Evolutionary conservation across 2,888 invertebrate species (phyloP).

Genomic region (Chirona hameri): DNA sequence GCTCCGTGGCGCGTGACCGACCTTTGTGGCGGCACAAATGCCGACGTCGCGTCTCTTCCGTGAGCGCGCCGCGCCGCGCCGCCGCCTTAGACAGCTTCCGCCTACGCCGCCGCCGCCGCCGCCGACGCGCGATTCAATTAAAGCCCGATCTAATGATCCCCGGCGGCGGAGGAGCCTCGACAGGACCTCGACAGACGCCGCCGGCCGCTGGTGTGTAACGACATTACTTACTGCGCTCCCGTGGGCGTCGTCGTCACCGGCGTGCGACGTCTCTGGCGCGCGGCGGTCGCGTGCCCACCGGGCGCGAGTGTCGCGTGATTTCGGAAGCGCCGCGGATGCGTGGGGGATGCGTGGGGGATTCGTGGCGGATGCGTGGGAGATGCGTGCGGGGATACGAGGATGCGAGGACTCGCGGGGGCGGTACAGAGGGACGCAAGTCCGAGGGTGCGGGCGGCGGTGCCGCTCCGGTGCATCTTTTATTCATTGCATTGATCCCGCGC

Average conservation of each 20-base stretch:
- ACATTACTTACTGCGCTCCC: neutral
- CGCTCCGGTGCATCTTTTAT: slow-evolving; percentile 25
- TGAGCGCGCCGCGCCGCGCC: neutral
- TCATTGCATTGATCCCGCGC: slow-evolving; percentile 10
- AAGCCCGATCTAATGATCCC: neutral
- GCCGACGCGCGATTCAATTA: neutral
- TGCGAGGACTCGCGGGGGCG: no score
- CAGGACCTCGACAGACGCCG: neutral
- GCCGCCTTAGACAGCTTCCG: neutral
- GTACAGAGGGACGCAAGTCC: neutral
- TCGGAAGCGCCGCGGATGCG: neutral
- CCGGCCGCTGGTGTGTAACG: neutral
- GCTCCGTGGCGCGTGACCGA: neutral
- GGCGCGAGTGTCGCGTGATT: no score
- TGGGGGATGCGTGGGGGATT: neutral
- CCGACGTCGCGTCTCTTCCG: neutral
- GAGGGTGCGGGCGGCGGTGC: neutral
- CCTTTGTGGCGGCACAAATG: slow-evolving; percentile 3
- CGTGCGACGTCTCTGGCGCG: neutral
- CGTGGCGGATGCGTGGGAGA: neutral
- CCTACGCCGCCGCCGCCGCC: neutral
- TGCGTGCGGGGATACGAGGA: neutral
- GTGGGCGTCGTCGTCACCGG: neutral
- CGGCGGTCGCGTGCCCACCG: neutral
- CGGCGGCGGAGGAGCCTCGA: neutral